These are phyloP conservation scores for Origma solitaria DNA, from an alignment of 2,113 vertebrate genomes.

Conservation along the genomic window DNA sequence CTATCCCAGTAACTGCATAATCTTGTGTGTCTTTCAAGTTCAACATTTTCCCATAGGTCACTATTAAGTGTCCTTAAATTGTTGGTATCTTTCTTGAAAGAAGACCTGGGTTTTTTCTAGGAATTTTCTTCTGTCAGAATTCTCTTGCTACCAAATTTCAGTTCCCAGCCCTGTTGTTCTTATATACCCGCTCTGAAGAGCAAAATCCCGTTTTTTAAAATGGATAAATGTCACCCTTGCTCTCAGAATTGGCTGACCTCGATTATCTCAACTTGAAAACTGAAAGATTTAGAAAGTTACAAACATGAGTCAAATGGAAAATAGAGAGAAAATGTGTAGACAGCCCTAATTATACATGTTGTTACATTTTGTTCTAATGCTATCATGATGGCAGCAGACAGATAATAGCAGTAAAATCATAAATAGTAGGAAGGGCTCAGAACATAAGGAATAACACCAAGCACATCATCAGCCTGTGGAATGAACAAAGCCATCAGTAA, in stretches of 20 bases:
- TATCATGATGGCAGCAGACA: background rate
- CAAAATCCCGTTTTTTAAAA: background rate
- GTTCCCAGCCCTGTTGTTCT: background rate
- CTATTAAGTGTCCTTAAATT: background rate
- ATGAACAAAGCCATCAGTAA: slow-evolving; percentile 1
- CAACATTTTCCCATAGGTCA: background rate
- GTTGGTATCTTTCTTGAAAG: background rate
- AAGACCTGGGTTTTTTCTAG: accelerated
- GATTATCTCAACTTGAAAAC: background rate
- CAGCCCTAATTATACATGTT: slow-evolving; percentile 18
- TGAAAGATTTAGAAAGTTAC: background rate
- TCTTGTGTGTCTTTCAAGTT: background rate
- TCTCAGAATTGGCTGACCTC: background rate
- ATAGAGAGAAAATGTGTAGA: background rate
- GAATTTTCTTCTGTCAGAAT: background rate
- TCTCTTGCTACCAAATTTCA: background rate
- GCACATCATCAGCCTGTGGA: slow-evolving; percentile 10
- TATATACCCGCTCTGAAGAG: background rate
- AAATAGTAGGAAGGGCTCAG: background rate
- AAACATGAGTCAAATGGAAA: background rate
- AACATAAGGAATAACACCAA: slow-evolving; percentile 28
- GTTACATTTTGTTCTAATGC: background rate
- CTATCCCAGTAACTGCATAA: background rate
- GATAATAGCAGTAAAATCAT: slow-evolving; percentile 52
- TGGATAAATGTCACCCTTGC: background rate